Conservation (phyloP, 1,140 invertebrate genomes). For the Nomia melanderi region DNA sequence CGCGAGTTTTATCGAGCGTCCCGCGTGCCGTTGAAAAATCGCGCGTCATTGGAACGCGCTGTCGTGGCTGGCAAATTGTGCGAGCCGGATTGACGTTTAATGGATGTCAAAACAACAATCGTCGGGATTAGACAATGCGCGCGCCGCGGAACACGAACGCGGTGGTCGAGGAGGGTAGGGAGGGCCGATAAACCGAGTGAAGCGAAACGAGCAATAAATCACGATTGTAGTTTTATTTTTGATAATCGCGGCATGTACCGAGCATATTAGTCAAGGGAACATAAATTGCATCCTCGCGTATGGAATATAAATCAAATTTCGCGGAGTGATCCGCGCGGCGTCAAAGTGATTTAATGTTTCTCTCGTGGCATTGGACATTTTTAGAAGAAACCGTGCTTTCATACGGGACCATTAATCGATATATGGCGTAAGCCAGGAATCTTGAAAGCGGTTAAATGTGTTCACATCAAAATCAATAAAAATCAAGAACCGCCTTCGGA, state of each 20-base stretch:
- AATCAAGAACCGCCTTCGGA: too few relatives aligned
- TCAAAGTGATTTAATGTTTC: not conserved
- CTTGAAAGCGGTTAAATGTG: not conserved
- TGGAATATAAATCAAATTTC: not conserved
- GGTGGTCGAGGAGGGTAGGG: not conserved
- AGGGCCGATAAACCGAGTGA: constrained; percentile 16
- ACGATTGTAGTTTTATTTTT: constrained; percentile 1
- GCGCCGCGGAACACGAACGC: not conserved
- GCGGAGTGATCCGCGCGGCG: not conserved
- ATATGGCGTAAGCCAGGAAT: not conserved
- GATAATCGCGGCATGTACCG: not conserved
- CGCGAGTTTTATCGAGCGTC: not conserved
- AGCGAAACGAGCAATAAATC: constrained; percentile 36
- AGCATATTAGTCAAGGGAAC: not conserved
- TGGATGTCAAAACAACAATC: constrained; percentile 40
- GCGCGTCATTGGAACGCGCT: not conserved
- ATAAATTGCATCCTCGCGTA: constrained; percentile 1
- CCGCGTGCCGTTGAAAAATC: constrained; percentile 2
- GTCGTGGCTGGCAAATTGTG: constrained; percentile 34
- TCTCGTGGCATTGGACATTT: not conserved
- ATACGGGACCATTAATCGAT: too few relatives aligned
- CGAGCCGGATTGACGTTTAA: constrained; percentile 36
- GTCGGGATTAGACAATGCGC: constrained; percentile 8
- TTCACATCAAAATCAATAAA: too few relatives aligned
- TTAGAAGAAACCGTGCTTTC: not conserved